Base-by-base conservation (phyloP, 2,113 vertebrate genomes). In the Phalacrocorax aristotelis region DNA sequence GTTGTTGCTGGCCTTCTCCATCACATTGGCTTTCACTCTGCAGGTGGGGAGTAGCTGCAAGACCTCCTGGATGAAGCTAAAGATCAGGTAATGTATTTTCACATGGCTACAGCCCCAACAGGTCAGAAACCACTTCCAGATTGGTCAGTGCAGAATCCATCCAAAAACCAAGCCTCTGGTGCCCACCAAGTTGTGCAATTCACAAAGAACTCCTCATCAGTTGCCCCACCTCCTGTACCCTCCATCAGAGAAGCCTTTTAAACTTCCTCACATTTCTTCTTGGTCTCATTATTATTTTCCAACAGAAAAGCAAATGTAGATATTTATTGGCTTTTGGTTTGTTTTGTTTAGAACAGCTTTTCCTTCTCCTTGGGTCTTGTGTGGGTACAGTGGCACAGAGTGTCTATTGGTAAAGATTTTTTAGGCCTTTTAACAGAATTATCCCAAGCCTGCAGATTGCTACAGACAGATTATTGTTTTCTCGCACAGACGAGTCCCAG, bases 391-490 rank as follows among this genome's bases (percentile, higher is more conserved):
- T 3, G 6, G 44, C 46, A 40, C 21, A 19, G 54, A 77, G 10
- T 16, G 4, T 29, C 62, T 75, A 46, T 40, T 66, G 66, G 71
- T 70, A 11, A 38, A 20, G 25, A 8, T 10, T 13, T 85, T 80
- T 83, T 10, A 76, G 52, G 16, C 22, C 25, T 72, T 91, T 70
- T 21, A 86, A 48, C 40, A 51, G 66, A 69, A 76, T 86, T 91
- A 69, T 25, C 82, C 82, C 64, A 77, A 49, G 26, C 54, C 76
- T 83, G 52, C 36, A 77, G 64, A 66, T 55, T 75, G 68, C 60
- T 62, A 11, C 40, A 74, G 54, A 70, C 54, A 58, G 71, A 88
- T 88, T 80, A 71, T 74, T 91, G 82, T 94, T 97, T 95, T 75
- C 83, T 89, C 65, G 68, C 65, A 27, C 14, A 91, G 72, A 58